Base-by-base conservation (phyloP, 2,797 vertebrate genomes). In the Lutjanus argentimaculatus region DNA sequence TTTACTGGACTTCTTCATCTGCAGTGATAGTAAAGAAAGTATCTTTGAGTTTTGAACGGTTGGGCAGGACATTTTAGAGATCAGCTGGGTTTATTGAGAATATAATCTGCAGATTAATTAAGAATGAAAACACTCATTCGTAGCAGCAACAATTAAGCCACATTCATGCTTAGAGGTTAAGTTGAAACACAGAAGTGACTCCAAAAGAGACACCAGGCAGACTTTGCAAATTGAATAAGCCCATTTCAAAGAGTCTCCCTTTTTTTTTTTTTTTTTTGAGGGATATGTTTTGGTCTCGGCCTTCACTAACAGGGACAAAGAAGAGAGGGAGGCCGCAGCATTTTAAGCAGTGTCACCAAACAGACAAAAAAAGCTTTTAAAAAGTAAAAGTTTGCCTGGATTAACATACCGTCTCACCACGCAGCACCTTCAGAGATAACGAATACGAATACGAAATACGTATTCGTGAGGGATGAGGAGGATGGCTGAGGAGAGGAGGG, bases 401-500 rank as follows among this genome's bases (percentile, higher is more conserved):
- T 56, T 67, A 57, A 12, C 22, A 19, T 16, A n/a, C 4, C 4
- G 0, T 56, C 65, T 73, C 65, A 72, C 66, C 65, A 70, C 42
- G 43, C 22, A 1, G 67, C 72, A 57, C 21, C n/a, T 81, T 52
- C n/a, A 5, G 25, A 49, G 77, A 67, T 63, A 55, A 78, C n/a
- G n/a, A n/a, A n/a, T n/a, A n/a, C n/a, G n/a, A n/a, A n/a, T n/a
- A n/a, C n/a, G n/a, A n/a, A n/a, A n/a, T n/a, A n/a, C n/a, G n/a
- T n/a, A n/a, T n/a, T n/a, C n/a, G n/a, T n/a, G n/a, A n/a, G n/a
- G n/a, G n/a, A n/a, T n/a, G n/a, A n/a, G n/a, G n/a, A n/a, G n/a
- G n/a, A n/a, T n/a, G 21, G 65, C 57, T 10, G 51, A 16, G 2
- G 49, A 66, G 52, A 56, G 40, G 42, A 59, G 40, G 17, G 45